These are phyloP conservation scores for Micropoecilia bifurca DNA, from an alignment of 2,797 vertebrate species.

Conservation along the genomic window DNA sequence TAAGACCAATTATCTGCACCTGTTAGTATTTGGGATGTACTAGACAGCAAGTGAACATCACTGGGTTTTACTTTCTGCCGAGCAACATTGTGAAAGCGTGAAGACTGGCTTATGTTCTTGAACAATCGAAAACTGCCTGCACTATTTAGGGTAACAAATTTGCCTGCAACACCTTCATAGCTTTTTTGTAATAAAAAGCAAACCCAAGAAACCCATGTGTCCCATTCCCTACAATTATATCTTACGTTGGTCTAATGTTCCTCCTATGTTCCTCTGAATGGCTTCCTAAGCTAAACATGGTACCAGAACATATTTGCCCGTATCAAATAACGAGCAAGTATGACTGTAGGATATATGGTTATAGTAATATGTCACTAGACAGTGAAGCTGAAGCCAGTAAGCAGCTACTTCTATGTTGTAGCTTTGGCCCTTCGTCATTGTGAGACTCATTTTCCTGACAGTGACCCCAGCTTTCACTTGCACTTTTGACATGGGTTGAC, in stretches of 20 bases:
- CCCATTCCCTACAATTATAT: background rate
- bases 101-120: background rate
- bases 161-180: background rate
- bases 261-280: background rate
- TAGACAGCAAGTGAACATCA: background rate
- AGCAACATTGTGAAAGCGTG: background rate
- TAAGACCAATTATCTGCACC: background rate
- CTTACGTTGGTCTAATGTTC: background rate
- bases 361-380: background rate
- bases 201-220: background rate
- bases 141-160: background rate
- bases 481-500: constrained; percentile 77
- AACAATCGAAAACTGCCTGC: background rate
- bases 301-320: background rate
- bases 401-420: constrained; percentile 40
- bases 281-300: background rate
- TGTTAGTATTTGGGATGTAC: background rate
- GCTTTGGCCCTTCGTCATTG: constrained; percentile 55
- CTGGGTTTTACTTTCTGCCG: too few species aligned
- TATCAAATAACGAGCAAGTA: background rate
- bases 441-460: constrained; percentile 72
- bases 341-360: background rate
- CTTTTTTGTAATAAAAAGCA: background rate
- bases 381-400: background rate
- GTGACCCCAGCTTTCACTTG: constrained; percentile 73